Percentiles rank a stretch among this genome's conserved stretches.
Evolutionary conservation across 2,888 invertebrate species (phyloP).

Genomic region (Aphodius granarius): DNA sequence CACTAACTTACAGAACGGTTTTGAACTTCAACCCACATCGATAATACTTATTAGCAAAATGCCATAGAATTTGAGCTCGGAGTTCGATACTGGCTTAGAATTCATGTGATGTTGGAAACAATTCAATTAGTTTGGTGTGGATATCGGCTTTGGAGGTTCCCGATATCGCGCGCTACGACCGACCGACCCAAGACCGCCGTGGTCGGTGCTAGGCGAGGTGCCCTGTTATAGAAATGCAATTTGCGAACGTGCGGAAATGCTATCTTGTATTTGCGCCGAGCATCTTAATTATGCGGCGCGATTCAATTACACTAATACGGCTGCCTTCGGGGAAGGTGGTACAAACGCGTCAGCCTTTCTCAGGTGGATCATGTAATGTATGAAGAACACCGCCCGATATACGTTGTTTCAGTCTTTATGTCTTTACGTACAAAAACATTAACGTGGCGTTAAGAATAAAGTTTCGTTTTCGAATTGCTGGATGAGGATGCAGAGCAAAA

Average conservation of each 20-base stretch:
- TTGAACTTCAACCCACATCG: not conserved
- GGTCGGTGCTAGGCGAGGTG: too few relatives aligned
- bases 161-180: not conserved
- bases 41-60: not conserved
- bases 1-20: not conserved
- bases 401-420: not conserved
- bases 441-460: too few relatives aligned
- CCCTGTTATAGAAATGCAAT: constrained; percentile 1
- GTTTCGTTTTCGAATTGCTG: too few relatives aligned
- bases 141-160: not conserved
- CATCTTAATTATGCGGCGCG: not conserved
- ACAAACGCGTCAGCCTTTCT: not conserved
- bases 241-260: constrained; percentile 10
- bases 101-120: not conserved
- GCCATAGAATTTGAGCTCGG: not conserved
- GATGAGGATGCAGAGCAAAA: too few relatives aligned
- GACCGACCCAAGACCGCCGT: too few relatives aligned
- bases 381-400: not conserved
- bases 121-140: not conserved
- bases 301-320: not conserved
- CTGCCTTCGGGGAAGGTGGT: not conserved
- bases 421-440: too few relatives aligned
- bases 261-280: not conserved
- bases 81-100: not conserved
- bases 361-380: not conserved